Evolutionary conservation across 2,797 vertebrate genomes (phyloP).

Genomic region (Hoplostethus mediterraneus): DNA sequence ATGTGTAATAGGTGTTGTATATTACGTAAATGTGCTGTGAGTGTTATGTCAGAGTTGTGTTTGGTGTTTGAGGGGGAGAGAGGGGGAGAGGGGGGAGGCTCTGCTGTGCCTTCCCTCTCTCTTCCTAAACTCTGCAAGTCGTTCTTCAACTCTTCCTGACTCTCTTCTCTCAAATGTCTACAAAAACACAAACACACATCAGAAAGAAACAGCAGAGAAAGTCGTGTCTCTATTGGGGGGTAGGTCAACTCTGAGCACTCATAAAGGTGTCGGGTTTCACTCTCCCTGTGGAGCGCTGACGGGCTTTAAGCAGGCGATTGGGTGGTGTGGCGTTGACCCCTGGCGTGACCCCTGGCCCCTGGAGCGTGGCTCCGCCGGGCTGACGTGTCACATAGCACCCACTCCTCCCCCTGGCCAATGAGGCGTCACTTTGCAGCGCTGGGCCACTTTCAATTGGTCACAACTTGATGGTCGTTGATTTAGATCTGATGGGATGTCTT

Average conservation of each 20-base stretch:
- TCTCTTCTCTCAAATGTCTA: not conserved
- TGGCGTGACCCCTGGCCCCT: constrained; percentile 47
- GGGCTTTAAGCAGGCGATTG: constrained; percentile 16
- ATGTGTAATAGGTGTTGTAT: constrained; percentile 21
- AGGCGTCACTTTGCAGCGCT: not conserved
- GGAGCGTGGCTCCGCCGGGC: constrained; percentile 19
- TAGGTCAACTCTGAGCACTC: constrained; percentile 11
- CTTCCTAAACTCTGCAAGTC: not conserved
- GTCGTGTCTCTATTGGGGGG: constrained; percentile 5
- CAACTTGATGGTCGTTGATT: not conserved
- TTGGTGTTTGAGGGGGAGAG: not conserved
- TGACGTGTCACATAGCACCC: constrained; percentile 44
- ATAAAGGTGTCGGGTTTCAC: constrained; percentile 60
- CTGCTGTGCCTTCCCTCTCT: not conserved
- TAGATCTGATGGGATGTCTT: not conserved
- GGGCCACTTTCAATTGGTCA: not conserved
- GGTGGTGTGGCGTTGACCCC: constrained; percentile 38
- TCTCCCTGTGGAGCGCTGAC: constrained; percentile 22
- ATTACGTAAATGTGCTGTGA: not conserved
- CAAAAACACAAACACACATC: constrained; percentile 3
- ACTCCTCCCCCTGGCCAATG: not conserved
- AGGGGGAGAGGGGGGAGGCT: not conserved
- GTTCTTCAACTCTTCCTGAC: not conserved
- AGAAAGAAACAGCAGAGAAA: constrained; percentile 1
- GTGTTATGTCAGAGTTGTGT: constrained; percentile 26